These are phyloP conservation scores for Xanthorhoe spadicearia DNA, from an alignment of 2,888 invertebrate genomes.

Conservation along the genomic window DNA sequence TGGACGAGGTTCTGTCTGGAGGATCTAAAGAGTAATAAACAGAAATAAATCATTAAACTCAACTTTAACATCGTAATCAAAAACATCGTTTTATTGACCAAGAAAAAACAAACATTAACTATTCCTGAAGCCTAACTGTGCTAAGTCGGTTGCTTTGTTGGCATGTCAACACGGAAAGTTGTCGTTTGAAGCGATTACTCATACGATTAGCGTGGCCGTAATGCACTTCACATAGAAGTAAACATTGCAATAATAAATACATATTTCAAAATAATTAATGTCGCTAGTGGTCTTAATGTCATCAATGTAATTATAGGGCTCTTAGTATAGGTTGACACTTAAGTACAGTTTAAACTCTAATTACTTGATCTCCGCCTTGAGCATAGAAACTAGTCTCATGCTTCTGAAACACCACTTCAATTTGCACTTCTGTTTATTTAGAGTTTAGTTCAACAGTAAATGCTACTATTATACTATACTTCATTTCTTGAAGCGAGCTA, in stretches of 20 bases:
- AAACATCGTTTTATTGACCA: not conserved
- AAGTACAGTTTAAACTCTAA: no score
- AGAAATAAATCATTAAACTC: no score
- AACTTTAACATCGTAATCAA: not conserved
- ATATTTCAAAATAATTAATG: constrained; percentile 18
- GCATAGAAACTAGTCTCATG: no score
- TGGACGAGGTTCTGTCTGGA: no score
- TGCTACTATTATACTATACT: no score
- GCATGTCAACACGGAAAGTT: constrained; percentile 58
- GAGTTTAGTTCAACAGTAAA: no score
- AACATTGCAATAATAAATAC: constrained; percentile 37
- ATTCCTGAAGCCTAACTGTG: constrained; percentile 26
- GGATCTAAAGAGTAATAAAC: no score
- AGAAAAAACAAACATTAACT: constrained; percentile 14
- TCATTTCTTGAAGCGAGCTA: no score
- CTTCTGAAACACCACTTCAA: no score
- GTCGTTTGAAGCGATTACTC: constrained; percentile 54
- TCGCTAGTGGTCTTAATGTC: constrained; percentile 26
- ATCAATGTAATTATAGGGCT: constrained; percentile 20
- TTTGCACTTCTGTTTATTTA: no score
- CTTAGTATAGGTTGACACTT: no score
- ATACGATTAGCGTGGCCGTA: constrained; percentile 42
- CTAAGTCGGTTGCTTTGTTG: constrained; percentile 48
- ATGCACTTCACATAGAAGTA: constrained; percentile 38
- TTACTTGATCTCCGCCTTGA: no score